Evolutionary conservation across 2,113 vertebrate genomes (phyloP).

Genomic region (Chrysochloris asiatica): DNA sequence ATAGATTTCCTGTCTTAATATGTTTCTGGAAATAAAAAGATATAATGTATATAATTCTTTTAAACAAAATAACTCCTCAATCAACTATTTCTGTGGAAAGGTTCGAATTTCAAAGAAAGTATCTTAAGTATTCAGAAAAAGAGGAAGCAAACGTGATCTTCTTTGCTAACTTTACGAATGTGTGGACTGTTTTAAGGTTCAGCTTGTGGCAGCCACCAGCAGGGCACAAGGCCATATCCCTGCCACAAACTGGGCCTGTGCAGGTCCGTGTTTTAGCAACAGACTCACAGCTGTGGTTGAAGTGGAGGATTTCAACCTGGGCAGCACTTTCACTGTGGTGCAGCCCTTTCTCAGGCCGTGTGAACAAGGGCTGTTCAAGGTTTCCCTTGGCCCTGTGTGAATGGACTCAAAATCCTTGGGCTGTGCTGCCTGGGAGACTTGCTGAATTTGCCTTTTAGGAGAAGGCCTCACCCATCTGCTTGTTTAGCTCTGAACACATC

Average conservation of each 20-base stretch:
- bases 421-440: background rate
- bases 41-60: background rate
- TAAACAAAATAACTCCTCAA: background rate
- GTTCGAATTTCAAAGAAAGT: slow-evolving; percentile 6
- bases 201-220: background rate
- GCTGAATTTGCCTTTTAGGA: background rate
- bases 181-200: background rate
- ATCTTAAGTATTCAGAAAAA: background rate
- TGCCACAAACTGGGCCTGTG: background rate
- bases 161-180: slow-evolving; percentile 20
- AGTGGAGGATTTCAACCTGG: slow-evolving; percentile 38
- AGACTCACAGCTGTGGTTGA: background rate
- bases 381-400: background rate
- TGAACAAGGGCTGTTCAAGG: slow-evolving; percentile 48
- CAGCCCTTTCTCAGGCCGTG: slow-evolving; percentile 37
- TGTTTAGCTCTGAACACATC: background rate
- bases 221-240: background rate
- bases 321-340: slow-evolving; percentile 34
- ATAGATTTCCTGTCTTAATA: slow-evolving; percentile 22
- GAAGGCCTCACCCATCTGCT: background rate
- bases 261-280: background rate
- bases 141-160: background rate
- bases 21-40: slow-evolving; percentile 58
- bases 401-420: background rate
- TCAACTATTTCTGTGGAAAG: slow-evolving; percentile 3